Percentiles rank a stretch among this genome's conserved stretches.
phyloP scores from a whole-genome alignment of 2,797 vertebrate genomes.

The Pseudochirops corinnae region DNA sequence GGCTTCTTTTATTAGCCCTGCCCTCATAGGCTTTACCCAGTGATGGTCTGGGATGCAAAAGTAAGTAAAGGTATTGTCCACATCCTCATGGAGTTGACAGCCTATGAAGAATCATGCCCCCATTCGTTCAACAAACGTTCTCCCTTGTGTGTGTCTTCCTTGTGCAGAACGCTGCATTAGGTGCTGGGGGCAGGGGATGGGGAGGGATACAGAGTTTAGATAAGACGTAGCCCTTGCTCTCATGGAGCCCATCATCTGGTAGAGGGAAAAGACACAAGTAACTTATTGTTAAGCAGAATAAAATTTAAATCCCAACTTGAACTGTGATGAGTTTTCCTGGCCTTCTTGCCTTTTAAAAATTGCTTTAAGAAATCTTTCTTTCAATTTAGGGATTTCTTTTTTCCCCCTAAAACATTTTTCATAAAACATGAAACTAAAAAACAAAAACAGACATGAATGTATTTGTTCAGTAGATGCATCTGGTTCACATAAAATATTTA shows the following conservation, averaged over 20 bases:
- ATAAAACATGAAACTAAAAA: slow-evolving; percentile 63
- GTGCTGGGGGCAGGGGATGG: not conserved
- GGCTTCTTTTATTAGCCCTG: not conserved
- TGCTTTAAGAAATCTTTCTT: slow-evolving; percentile 18
- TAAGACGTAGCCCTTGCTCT: not conserved
- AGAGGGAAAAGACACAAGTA: not conserved
- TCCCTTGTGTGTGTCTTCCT: no score
- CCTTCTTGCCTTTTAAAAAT: slow-evolving; percentile 31
- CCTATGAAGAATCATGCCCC: not conserved
- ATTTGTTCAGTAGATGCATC: slow-evolving; percentile 68
- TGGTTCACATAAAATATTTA: slow-evolving; percentile 75
- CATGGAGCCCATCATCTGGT: not conserved
- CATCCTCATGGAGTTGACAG: not conserved
- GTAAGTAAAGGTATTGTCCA: not conserved
- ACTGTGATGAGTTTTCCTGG: not conserved
- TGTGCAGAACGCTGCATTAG: not conserved
- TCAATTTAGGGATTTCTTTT: slow-evolving; percentile 54
- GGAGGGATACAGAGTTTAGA: not conserved
- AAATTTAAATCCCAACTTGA: not conserved
- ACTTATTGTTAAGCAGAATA: not conserved
- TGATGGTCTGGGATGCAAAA: not conserved
- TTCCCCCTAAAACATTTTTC: slow-evolving; percentile 58
- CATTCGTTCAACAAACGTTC: not conserved
- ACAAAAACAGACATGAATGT: slow-evolving; percentile 63
- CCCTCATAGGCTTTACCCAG: not conserved